Base-by-base conservation (phyloP, 2,797 vertebrate species). In the Gallinago solitaria region DNA sequence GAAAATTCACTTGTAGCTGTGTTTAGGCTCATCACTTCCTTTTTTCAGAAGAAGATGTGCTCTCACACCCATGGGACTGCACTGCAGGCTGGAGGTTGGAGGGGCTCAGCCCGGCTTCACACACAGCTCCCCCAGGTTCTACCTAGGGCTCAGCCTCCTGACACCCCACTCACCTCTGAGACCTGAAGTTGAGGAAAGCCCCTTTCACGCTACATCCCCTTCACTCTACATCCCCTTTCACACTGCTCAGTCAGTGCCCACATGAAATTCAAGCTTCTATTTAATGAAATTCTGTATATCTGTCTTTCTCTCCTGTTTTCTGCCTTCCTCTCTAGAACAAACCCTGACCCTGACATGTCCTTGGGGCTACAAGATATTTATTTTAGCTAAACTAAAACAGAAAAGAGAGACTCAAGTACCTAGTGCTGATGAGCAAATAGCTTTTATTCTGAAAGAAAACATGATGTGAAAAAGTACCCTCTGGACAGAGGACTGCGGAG, bases 21-120 rank as follows among this genome's bases (percentile, higher is more conserved):
- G 24, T 51, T 84, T 50, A 43, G 28, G 28, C n/a, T 86, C n/a
- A 19, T 32, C 2, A 35, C 27, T 71, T 87, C 18, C 19, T 51
- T 80, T 28, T 86, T 50, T 37, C 64, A 74, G 75, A 33, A 51
- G 48, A 64, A 3, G 5, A 9, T 2, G 11, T 41, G 48, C 73
- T 41, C 77, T 70, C 0, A 0, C 51, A 74, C 20, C 25, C 5
- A 0, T 50, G 53, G 16, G 24, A 47, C 53, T 1, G 4, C 10
- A 11, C 30, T 43, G 30, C 5, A 20, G 54, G 30, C 76, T 83
- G 51, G 14, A 69, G 37, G 68, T 48, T 25, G 2, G 9, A 47
- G 37, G 19, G 32, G 37, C 45, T 84, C 67, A 71, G 25, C 35
- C n/a, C 63, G 50, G 35, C 54, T 82, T 39, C 4, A 5, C 15